Percentiles rank a stretch among this genome's conserved stretches.
Conservation (phyloP, 2,113 vertebrate genomes). For the Oenanthe oenanthe region DNA sequence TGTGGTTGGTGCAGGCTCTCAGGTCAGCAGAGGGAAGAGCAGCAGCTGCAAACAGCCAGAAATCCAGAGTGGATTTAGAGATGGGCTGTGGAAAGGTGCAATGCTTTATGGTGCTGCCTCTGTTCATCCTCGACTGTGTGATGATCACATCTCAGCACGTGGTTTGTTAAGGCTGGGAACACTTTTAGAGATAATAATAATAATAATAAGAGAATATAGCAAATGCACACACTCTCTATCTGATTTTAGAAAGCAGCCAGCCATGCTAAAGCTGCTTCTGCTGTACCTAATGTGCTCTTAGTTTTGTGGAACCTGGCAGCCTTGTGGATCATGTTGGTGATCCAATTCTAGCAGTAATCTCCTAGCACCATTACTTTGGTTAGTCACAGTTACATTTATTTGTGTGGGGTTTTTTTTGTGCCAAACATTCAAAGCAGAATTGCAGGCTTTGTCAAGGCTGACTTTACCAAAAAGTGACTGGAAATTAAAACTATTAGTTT, state of each 20-base stretch:
- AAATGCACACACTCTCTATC: background rate
- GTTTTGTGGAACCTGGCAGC: background rate
- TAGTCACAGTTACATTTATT: background rate
- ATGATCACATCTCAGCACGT: background rate
- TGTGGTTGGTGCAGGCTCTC: background rate
- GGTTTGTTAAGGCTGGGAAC: background rate
- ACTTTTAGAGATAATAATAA: background rate
- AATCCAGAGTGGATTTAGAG: constrained; percentile 58
- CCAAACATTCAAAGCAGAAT: background rate
- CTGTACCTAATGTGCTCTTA: background rate
- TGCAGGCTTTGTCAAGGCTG: background rate
- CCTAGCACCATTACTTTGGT: background rate
- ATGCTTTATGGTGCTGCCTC: constrained; percentile 20
- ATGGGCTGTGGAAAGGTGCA: constrained; percentile 25
- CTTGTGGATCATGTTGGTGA: background rate
- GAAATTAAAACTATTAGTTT: background rate
- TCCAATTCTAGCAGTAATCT: background rate
- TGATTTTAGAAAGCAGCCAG: background rate
- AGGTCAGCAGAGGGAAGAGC: background rate
- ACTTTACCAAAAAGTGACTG: background rate
- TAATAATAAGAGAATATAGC: background rate
- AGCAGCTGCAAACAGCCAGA: constrained; percentile 15
- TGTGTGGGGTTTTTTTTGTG: background rate
- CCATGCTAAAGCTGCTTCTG: background rate
- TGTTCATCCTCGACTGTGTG: background rate